Conservation (phyloP, 2,888 invertebrate species). For the Hipparchia sbordonii region DNA sequence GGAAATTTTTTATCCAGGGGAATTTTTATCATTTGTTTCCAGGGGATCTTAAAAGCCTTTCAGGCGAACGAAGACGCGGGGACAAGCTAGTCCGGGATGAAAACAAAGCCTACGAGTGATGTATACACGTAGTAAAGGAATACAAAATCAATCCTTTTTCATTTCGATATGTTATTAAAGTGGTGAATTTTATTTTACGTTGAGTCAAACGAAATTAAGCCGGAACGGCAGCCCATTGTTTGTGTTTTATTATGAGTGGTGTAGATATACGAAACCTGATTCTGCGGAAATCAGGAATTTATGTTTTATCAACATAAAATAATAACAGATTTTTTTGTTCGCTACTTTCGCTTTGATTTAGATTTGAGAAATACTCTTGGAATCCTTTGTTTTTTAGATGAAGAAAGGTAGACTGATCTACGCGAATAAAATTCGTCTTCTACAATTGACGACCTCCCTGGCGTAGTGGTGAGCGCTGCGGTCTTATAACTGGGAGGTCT, state of each 20-base stretch:
- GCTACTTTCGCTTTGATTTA: not conserved
- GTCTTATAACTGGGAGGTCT: too few relatives aligned
- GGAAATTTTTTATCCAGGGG: too few relatives aligned
- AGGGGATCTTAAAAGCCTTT: too few relatives aligned
- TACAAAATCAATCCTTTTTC: not conserved
- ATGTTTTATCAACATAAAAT: not conserved
- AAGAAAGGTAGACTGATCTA: too few relatives aligned
- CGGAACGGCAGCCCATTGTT: not conserved
- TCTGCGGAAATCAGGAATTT: not conserved
- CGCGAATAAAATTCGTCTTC: too few relatives aligned
- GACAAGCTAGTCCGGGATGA: not conserved
- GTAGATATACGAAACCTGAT: not conserved
- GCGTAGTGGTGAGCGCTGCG: too few relatives aligned
- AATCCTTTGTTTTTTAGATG: too few relatives aligned
- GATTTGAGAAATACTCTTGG: too few relatives aligned
- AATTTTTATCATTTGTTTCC: too few relatives aligned
- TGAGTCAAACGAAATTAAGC: slow-evolving; percentile 7
- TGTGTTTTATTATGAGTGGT: slow-evolving; percentile 7
- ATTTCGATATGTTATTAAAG: not conserved
- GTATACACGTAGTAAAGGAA: not conserved
- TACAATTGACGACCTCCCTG: too few relatives aligned
- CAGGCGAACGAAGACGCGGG: too few relatives aligned
- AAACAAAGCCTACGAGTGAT: not conserved
- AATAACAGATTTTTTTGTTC: not conserved
- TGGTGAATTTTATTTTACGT: slow-evolving; percentile 4